phyloP scores from a whole-genome alignment of 2,113 vertebrate species.

The Lipophrys pholis region DNA sequence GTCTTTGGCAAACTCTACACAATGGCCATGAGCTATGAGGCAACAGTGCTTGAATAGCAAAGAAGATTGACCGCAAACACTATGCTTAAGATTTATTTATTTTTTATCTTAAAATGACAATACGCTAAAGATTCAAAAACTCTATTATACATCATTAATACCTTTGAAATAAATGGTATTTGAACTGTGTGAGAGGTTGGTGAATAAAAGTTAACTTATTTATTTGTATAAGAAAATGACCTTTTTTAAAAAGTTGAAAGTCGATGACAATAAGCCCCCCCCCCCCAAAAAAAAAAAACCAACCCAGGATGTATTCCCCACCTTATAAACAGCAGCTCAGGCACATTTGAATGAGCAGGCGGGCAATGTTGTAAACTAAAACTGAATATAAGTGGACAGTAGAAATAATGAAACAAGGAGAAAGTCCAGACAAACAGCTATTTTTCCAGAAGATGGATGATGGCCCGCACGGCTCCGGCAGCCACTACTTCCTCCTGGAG shows the following conservation, averaged over 20 bases:
- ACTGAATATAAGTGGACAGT: conserved; percentile 15
- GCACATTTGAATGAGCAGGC: conserved; percentile 9
- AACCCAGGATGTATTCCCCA: too few species aligned
- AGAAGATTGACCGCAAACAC: too few species aligned
- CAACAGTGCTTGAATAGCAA: too few species aligned
- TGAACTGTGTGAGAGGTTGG: not conserved
- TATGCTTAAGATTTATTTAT: too few species aligned
- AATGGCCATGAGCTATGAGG: too few species aligned
- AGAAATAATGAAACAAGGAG: conserved; percentile 37
- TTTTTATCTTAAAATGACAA: too few species aligned
- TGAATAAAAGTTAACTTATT: conserved; percentile 9
- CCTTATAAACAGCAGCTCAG: conserved; percentile 8
- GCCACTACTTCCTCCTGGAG: conserved; percentile 42
- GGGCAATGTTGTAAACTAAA: conserved; percentile 12
- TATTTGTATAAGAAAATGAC: not conserved
- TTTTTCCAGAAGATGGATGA: conserved; percentile 67
- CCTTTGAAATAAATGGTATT: not conserved
- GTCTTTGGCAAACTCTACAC: too few species aligned
- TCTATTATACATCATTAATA: conserved; percentile 2
- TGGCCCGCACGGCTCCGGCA: conserved; percentile 22
- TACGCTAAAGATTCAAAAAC: too few species aligned
- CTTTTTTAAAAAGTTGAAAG: conserved; percentile 12
- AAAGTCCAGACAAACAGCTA: conserved; percentile 26
- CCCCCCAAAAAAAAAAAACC: too few species aligned
- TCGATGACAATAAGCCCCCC: not conserved